These are phyloP conservation scores for Hyaena hyaena DNA, from an alignment of 2,113 vertebrate species.

Conservation along the genomic window DNA sequence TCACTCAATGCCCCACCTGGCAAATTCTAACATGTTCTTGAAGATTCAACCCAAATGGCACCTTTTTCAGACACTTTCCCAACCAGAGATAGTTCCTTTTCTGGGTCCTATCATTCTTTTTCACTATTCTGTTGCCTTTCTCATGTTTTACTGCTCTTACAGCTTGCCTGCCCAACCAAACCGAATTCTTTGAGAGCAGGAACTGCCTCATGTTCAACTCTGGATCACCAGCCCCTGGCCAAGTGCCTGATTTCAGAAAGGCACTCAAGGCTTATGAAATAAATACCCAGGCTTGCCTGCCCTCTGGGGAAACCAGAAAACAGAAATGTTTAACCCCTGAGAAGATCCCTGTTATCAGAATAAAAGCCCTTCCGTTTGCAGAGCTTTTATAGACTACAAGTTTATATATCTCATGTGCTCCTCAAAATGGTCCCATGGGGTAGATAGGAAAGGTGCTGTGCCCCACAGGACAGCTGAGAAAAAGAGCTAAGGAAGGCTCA, in stretches of 20 bases:
- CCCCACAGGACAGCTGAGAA: background rate
- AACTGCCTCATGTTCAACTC: background rate
- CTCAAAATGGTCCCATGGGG: background rate
- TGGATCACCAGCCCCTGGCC: background rate
- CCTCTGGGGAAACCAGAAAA: background rate
- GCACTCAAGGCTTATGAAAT: background rate
- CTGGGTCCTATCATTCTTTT: background rate
- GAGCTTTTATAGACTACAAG: background rate
- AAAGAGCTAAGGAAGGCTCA: background rate
- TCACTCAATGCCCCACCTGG: background rate
- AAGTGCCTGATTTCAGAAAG: background rate
- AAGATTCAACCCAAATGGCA: background rate
- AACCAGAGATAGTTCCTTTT: background rate
- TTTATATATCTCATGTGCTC: background rate
- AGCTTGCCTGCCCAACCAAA: background rate
- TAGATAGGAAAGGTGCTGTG: background rate
- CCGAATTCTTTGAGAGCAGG: background rate
- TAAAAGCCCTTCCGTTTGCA: background rate
- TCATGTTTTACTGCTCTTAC: background rate
- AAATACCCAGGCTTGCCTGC: background rate
- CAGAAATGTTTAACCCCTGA: background rate
- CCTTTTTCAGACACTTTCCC: background rate
- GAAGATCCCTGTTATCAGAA: background rate
- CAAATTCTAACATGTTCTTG: background rate
- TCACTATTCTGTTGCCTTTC: background rate